phyloP scores from a whole-genome alignment of 2,113 vertebrate genomes.

The Propithecus coquereli region DNA sequence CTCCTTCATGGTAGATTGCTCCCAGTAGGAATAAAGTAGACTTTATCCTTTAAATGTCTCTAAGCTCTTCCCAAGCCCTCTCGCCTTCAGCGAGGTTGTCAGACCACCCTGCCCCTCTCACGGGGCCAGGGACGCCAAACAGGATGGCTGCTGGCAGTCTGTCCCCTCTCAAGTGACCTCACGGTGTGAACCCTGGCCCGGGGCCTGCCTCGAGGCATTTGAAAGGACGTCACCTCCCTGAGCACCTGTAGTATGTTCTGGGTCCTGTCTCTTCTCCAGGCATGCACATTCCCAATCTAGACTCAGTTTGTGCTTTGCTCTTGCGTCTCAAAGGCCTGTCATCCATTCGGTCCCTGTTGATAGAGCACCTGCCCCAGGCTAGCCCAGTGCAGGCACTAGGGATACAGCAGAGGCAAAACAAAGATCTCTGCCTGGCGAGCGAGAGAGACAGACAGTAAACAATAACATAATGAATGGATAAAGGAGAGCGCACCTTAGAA shows the following conservation, averaged over 20 bases:
- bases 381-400: neutral
- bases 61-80: neutral
- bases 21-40: neutral
- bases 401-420: neutral
- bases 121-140: neutral
- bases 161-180: neutral
- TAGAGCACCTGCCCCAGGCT: neutral
- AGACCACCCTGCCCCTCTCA: neutral
- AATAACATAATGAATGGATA: neutral
- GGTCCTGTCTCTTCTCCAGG: neutral
- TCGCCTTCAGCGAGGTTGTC: no score
- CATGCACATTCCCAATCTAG: neutral
- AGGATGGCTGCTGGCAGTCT: neutral
- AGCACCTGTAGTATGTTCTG: neutral
- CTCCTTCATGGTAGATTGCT: neutral
- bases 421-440: neutral
- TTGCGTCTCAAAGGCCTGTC: neutral
- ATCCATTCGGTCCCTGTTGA: neutral
- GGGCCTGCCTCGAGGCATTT: neutral
- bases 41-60: neutral
- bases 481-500: neutral
- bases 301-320: neutral
- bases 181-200: no score
- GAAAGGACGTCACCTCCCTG: neutral
- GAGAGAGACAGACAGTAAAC: neutral